Percentiles rank a stretch among this genome's conserved stretches.
phyloP scores from a whole-genome alignment of 2,797 vertebrate genomes.

The Crocodylus rhombifer region DNA sequence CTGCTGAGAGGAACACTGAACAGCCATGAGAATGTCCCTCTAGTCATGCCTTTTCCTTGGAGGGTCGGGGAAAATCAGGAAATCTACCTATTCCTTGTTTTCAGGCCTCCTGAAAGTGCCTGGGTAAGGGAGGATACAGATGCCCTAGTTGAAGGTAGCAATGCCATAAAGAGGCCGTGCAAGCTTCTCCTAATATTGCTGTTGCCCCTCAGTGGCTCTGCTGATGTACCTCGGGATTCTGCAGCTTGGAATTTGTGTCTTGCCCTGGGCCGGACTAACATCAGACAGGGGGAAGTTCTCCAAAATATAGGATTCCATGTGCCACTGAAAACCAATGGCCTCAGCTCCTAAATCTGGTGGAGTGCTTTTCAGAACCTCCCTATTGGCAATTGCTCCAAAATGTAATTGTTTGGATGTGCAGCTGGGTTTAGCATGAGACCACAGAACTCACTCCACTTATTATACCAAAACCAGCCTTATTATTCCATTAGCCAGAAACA shows the following conservation, averaged over 20 bases:
- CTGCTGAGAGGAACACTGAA: neutral
- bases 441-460: neutral
- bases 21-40: neutral
- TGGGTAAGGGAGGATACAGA: neutral
- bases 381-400: neutral
- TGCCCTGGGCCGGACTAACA: neutral
- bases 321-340: neutral
- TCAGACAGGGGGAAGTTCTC: neutral
- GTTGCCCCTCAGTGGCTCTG: neutral
- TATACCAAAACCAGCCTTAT: neutral
- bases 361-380: neutral
- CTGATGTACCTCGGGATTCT: neutral
- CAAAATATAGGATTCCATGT: neutral
- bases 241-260: neutral
- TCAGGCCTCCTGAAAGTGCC: neutral
- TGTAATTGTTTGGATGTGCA: neutral
- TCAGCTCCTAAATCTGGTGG: neutral
- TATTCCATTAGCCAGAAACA: neutral
- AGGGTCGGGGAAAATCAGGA: neutral
- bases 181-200: neutral
- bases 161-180: neutral
- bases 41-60: neutral
- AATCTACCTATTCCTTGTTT: neutral
- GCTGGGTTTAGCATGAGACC: neutral
- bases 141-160: neutral